A percentile compares a stretch with the other conserved stretches of the same genome.
Evolutionary conservation across 35 echinoderm and acorn worm genomes (phyloP).

Genomic region (Stichopus chloronotus): DNA sequence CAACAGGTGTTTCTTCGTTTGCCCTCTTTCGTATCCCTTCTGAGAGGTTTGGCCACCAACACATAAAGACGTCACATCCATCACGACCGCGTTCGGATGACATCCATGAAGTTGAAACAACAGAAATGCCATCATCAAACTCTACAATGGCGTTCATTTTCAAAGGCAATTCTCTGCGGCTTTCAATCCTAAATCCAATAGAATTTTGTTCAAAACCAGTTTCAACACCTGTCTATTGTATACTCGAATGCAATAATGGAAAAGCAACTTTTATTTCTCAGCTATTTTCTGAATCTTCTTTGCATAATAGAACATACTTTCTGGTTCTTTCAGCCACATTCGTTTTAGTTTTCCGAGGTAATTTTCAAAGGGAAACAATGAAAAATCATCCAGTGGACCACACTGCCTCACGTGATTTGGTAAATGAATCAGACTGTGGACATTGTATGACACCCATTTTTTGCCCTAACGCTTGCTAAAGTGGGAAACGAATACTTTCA

Average conservation of each 20-base stretch:
- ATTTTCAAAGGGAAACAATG: constrained; percentile 70
- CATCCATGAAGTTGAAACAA: constrained; percentile 5
- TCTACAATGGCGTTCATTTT: neutral
- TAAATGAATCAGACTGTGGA: constrained; percentile 65
- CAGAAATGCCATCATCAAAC: constrained; percentile 22
- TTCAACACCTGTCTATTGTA: neutral
- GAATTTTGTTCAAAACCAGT: neutral
- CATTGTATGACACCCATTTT: constrained; percentile 51
- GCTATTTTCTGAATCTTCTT: constrained; percentile 4
- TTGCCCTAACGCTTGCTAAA: constrained; percentile 51
- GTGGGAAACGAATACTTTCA: constrained; percentile 41
- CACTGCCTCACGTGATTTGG: constrained; percentile 57
- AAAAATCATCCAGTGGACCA: constrained; percentile 68
- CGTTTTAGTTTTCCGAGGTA: constrained; percentile 62
- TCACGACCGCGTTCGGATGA: neutral
- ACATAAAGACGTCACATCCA: neutral
- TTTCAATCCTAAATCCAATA: neutral
- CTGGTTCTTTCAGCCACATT: neutral
- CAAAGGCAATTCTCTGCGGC: neutral
- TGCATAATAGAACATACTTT: neutral
- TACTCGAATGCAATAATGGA: neutral
- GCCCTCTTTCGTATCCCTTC: neutral
- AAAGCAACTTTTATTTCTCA: neutral
- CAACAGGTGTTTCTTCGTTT: neutral
- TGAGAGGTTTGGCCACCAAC: neutral